phyloP scores from a whole-genome alignment of 2,888 invertebrate genomes.

The Orthonevra nobilis region DNA sequence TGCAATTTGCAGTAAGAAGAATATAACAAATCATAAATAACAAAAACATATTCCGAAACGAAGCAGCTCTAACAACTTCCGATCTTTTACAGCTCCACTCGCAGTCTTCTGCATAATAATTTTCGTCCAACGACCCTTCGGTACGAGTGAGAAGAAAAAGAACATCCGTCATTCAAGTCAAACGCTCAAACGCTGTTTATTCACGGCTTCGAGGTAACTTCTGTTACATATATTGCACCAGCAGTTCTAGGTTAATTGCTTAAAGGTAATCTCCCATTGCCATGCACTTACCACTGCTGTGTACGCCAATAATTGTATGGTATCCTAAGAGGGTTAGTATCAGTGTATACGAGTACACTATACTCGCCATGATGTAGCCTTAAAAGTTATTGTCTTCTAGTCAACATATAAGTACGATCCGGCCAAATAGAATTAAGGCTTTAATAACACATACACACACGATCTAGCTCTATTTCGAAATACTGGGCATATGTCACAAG shows the following conservation, averaged over 20 bases:
- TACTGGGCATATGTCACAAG: conserved; percentile 61
- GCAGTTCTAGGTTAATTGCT: conserved; percentile 46
- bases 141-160: too few relatives aligned
- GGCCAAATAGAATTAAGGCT: conserved; percentile 21
- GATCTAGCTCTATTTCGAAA: conserved; percentile 19
- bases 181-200: neutral
- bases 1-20: too few relatives aligned
- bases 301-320: conserved; percentile 60
- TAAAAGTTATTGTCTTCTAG: conserved; percentile 19
- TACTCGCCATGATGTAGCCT: conserved; percentile 58
- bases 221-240: neutral
- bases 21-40: too few relatives aligned
- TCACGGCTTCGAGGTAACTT: conserved; percentile 1
- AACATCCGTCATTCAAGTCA: too few relatives aligned
- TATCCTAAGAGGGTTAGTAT: conserved; percentile 64
- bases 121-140: conserved; percentile 7
- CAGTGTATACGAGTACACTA: conserved; percentile 61
- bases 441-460: conserved; percentile 19
- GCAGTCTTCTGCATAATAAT: too few relatives aligned
- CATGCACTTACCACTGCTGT: conserved; percentile 59
- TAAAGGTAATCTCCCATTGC: conserved; percentile 28
- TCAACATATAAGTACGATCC: conserved; percentile 15
- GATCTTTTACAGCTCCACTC: too few relatives aligned
- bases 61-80: neutral
- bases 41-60: too few relatives aligned